These are phyloP conservation scores for Ophion ellenae DNA, from an alignment of 2,888 invertebrate species.

Conservation along the genomic window DNA sequence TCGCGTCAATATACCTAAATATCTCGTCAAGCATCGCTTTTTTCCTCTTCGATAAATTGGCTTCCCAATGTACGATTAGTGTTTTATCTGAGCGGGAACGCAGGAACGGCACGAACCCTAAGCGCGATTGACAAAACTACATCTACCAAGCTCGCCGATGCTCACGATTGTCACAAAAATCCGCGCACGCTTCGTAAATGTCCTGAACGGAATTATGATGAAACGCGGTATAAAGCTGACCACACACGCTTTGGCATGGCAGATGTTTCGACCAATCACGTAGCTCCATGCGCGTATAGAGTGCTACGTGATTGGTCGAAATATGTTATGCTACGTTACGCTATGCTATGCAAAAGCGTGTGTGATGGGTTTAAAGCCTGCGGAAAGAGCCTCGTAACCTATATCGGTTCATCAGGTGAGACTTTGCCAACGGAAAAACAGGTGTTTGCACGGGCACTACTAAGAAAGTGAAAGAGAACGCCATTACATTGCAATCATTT, in stretches of 20 bases:
- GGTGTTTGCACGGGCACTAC: background rate
- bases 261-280: too few relatives aligned
- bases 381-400: slow-evolving; percentile 46
- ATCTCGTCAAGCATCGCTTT: background rate
- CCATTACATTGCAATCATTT: too few relatives aligned
- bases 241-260: too few relatives aligned
- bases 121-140: background rate
- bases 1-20: slow-evolving; percentile 53
- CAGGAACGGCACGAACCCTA: slow-evolving; percentile 37
- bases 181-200: slow-evolving; percentile 39
- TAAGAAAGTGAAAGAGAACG: too few relatives aligned
- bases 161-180: slow-evolving; percentile 16
- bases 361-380: background rate
- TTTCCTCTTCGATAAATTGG: background rate
- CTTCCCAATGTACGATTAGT: slow-evolving; percentile 5
- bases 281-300: too few relatives aligned
- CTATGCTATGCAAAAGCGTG: too few relatives aligned
- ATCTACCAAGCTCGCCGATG: background rate
- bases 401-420: slow-evolving; percentile 48
- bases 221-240: background rate
- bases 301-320: too few relatives aligned
- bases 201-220: slow-evolving; percentile 38
- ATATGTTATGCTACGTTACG: too few relatives aligned
- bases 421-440: slow-evolving; percentile 34
- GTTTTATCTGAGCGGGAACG: slow-evolving; percentile 24